Conservation (phyloP, 2,888 invertebrate genomes). For the Melanotus villosus region DNA sequence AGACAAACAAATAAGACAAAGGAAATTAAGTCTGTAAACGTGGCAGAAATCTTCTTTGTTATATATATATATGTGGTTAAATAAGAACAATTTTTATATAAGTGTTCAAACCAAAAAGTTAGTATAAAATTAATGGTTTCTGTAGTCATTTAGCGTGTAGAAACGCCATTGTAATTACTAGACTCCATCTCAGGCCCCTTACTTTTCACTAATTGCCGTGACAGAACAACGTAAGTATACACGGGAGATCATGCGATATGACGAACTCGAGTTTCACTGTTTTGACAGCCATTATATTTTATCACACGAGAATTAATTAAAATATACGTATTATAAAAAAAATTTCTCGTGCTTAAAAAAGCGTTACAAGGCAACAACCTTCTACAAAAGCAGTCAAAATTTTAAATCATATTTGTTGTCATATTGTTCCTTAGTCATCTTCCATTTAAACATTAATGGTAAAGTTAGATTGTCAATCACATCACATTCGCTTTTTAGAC, state of each 20-base stretch:
- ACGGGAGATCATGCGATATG: conserved; percentile 47
- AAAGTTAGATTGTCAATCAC: too few relatives aligned
- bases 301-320: conserved; percentile 46
- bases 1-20: too few relatives aligned
- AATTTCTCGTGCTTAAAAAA: conserved; percentile 33
- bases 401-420: neutral
- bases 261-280: conserved; percentile 45
- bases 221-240: conserved; percentile 55
- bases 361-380: conserved; percentile 44
- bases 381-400: conserved; percentile 9
- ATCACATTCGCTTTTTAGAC: too few relatives aligned
- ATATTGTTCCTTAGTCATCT: neutral
- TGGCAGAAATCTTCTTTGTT: neutral
- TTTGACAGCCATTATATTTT: conserved; percentile 48
- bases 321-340: conserved; percentile 39
- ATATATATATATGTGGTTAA: neutral
- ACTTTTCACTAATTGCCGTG: conserved; percentile 62
- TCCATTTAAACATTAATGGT: too few relatives aligned
- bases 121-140: conserved; percentile 41
- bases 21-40: too few relatives aligned
- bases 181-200: conserved; percentile 52
- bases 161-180: conserved; percentile 61
- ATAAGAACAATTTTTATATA: neutral
- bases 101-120: conserved; percentile 19
- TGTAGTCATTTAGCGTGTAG: conserved; percentile 59